phyloP scores from a whole-genome alignment of 2,888 invertebrate species.

The Tipula confusa region DNA sequence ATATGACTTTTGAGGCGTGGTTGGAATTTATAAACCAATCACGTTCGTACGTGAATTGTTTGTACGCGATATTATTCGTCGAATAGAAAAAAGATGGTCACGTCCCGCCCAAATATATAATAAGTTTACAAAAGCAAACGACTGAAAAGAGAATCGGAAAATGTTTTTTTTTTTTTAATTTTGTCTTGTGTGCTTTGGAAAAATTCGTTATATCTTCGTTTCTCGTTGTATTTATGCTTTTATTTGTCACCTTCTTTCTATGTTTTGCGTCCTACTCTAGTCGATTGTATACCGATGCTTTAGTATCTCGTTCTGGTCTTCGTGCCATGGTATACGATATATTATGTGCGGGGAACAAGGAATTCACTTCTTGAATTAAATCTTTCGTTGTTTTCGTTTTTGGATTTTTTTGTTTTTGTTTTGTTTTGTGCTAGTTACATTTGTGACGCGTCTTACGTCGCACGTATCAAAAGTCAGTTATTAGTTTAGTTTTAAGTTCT shows the following conservation, averaged over 20 bases:
- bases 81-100: constrained; percentile 45
- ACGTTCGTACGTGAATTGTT: constrained; percentile 36
- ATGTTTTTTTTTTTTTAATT: not conserved
- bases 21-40: constrained; percentile 38
- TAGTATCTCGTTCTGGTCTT: not conserved
- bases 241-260: not conserved
- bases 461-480: constrained; percentile 40
- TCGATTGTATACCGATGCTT: not conserved
- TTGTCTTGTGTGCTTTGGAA: constrained; percentile 25
- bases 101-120: constrained; percentile 49
- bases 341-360: constrained; percentile 10
- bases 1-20: constrained; percentile 39
- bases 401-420: constrained; percentile 26
- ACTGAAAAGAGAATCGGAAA: constrained; percentile 5
- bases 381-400: constrained; percentile 21
- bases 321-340: not conserved
- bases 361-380: constrained; percentile 4
- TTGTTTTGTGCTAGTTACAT: constrained; percentile 46
- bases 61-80: constrained; percentile 40
- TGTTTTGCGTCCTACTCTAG: not conserved
- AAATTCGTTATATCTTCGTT: constrained; percentile 21
- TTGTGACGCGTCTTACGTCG: constrained; percentile 52
- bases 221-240: not conserved
- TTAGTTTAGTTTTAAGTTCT: not conserved
- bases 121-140: not conserved